Evolutionary conservation across 1,140 invertebrate species (phyloP).

Genomic region (Branchinecta lynchi): DNA sequence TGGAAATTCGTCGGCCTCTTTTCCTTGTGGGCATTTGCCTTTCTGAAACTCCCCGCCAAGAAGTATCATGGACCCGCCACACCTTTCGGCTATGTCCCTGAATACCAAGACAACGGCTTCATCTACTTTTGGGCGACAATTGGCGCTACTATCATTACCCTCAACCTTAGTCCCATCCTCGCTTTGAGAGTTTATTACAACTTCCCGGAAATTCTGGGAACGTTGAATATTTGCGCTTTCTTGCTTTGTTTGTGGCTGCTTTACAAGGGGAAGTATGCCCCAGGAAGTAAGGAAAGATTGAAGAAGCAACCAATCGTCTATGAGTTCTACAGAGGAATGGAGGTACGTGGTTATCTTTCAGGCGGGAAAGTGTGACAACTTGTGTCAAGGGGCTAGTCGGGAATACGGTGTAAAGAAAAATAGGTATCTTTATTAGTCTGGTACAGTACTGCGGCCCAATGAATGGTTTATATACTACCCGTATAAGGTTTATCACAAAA

Average conservation of each 20-base stretch:
- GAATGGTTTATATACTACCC: too few relatives aligned
- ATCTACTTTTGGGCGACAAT: constrained; percentile 36
- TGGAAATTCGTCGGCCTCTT: constrained; percentile 28
- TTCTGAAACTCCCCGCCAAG: constrained; percentile 33
- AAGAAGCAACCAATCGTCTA: constrained; percentile 31
- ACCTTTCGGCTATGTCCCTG: constrained; percentile 34
- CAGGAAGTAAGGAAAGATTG: constrained; percentile 23
- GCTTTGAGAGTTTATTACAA: constrained; percentile 33
- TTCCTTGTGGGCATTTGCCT: constrained; percentile 29
- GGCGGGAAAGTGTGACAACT: too few relatives aligned
- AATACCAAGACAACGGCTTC: constrained; percentile 41
- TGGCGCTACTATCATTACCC: constrained; percentile 28
- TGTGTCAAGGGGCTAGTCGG: too few relatives aligned
- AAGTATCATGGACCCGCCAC: constrained; percentile 36
- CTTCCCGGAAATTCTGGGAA: constrained; percentile 36
- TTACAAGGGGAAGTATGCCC: constrained; percentile 31
- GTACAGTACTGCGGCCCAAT: too few relatives aligned
- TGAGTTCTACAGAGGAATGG: constrained; percentile 43
- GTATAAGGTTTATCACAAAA: too few relatives aligned
- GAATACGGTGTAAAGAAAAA: too few relatives aligned
- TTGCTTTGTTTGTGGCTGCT: constrained; percentile 35
- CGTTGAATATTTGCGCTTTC: constrained; percentile 37
- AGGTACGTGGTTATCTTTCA: constrained; percentile 24
- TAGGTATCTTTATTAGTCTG: too few relatives aligned
- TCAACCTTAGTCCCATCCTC: constrained; percentile 25